phyloP scores from a whole-genome alignment of 2,113 vertebrate genomes.

The Glaucomys volans region DNA sequence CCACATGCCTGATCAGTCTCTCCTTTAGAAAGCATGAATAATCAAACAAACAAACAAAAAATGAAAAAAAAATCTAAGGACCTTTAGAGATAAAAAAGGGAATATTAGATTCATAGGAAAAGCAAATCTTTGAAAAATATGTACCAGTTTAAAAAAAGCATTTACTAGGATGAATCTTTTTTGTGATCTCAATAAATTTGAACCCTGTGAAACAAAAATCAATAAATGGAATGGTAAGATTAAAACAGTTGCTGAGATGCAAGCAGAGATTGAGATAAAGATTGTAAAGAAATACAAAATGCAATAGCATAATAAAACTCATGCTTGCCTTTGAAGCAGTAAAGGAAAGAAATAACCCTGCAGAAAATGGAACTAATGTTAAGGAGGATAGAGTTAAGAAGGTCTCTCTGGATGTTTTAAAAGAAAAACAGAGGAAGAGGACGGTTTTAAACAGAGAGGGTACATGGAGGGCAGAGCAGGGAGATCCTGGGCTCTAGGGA shows the following conservation, averaged over 20 bases:
- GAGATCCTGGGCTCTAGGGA: not conserved
- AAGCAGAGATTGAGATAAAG: conserved; percentile 20
- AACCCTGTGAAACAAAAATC: not conserved
- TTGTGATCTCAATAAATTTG: conserved; percentile 36
- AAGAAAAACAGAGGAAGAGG: not conserved
- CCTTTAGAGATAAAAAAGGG: not conserved
- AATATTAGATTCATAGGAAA: conserved; percentile 39
- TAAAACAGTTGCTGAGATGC: not conserved
- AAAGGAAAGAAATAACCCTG: not conserved
- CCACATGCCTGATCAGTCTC: not conserved
- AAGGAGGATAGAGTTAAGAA: not conserved
- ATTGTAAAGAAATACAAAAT: conserved; percentile 31
- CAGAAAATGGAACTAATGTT: not conserved
- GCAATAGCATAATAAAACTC: not conserved
- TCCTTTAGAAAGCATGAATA: not conserved
- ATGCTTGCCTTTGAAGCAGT: conserved; percentile 1
- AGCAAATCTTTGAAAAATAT: conserved; percentile 9
- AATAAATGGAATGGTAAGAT: not conserved
- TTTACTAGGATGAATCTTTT: not conserved
- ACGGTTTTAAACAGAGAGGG: not conserved
- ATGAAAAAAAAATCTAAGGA: not conserved
- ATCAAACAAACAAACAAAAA: too few species aligned
- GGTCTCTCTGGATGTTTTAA: not conserved
- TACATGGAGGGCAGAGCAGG: not conserved
- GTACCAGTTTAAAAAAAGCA: not conserved